phyloP scores from a whole-genome alignment of 2,888 invertebrate genomes.

The Allygus modestus region DNA sequence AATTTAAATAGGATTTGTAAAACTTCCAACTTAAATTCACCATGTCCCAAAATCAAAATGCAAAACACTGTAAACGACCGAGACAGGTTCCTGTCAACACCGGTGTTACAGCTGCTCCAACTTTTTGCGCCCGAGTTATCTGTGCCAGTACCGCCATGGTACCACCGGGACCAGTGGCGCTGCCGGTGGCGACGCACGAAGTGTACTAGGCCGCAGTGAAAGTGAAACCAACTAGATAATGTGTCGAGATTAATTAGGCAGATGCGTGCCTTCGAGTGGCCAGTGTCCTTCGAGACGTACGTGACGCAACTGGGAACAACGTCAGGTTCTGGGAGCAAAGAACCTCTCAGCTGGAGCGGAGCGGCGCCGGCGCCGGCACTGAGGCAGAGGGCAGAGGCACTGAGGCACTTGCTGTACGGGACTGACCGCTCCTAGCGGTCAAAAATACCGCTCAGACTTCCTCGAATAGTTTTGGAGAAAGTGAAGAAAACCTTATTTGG shows the following conservation, averaged over 20 bases:
- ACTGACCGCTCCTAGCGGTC: not conserved
- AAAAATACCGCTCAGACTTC: slow-evolving; percentile 11
- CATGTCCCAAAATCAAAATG: no score
- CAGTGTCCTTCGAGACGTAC: not conserved
- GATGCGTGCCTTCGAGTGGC: slow-evolving; percentile 10
- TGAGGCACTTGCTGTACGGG: not conserved
- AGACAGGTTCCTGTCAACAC: no score
- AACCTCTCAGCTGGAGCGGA: not conserved
- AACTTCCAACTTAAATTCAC: no score
- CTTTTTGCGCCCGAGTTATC: not conserved
- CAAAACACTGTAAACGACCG: no score
- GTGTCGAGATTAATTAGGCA: slow-evolving; percentile 5
- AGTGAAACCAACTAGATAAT: slow-evolving; percentile 22
- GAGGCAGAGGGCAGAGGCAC: not conserved
- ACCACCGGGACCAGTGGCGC: slow-evolving; percentile 1
- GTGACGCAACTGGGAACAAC: slow-evolving; percentile 2
- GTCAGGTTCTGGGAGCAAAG: not conserved
- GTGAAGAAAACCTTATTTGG: slow-evolving; percentile 15
- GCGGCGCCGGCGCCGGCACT: no score
- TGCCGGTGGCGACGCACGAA: not conserved
- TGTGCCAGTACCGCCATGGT: not conserved
- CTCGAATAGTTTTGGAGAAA: slow-evolving; percentile 17
- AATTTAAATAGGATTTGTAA: no score
- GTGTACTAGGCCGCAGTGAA: not conserved
- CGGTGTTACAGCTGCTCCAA: no score